Conservation (phyloP, 2,888 invertebrate species). For the Polydrusus tereticollis region DNA sequence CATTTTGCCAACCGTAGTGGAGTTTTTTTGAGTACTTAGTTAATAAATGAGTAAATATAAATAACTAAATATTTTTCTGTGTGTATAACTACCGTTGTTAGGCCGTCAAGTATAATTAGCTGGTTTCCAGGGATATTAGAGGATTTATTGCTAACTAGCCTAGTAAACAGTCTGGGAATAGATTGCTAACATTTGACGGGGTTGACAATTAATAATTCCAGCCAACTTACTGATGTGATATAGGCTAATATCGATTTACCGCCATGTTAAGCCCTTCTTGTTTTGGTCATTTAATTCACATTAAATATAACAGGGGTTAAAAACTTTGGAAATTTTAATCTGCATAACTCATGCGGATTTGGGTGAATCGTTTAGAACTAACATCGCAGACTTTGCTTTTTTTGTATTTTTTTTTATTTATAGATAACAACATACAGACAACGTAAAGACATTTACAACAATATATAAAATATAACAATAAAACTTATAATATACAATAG, state of each 20-base stretch:
- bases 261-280: constrained; percentile 14
- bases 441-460: too few species aligned
- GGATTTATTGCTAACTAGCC: constrained; percentile 30
- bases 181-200: constrained; percentile 41
- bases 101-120: constrained; percentile 8
- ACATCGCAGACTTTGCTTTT: too few species aligned
- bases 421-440: too few species aligned
- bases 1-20: too few species aligned
- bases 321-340: neutral
- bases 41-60: too few species aligned
- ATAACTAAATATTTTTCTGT: too few species aligned
- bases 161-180: constrained; percentile 32
- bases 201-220: constrained; percentile 42
- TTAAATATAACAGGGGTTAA: neutral
- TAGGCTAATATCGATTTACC: constrained; percentile 18
- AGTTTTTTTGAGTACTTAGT: too few species aligned
- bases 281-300: neutral
- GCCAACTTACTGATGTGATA: constrained; percentile 32
- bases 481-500: too few species aligned
- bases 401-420: too few species aligned
- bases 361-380: too few species aligned
- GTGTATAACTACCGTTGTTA: neutral
- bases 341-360: too few species aligned
- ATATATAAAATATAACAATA: too few species aligned
- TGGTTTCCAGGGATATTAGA: constrained; percentile 12